phyloP scores from a whole-genome alignment of 2,113 vertebrate genomes.

The Dipodomys ordii region DNA sequence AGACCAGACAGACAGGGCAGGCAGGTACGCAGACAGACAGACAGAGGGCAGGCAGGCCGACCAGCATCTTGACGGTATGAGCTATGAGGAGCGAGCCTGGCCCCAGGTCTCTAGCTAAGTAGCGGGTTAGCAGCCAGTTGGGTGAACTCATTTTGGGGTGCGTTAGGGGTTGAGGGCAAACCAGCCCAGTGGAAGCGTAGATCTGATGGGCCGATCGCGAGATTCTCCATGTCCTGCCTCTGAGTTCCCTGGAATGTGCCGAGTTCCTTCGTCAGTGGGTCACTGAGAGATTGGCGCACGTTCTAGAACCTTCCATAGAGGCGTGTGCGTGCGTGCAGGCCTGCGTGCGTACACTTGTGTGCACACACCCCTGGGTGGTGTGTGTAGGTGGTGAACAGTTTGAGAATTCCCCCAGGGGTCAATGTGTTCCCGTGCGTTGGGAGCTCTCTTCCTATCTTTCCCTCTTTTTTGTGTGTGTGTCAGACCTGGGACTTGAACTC shows the following conservation, averaged over 20 bases:
- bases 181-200: neutral
- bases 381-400: neutral
- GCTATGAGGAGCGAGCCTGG: no score
- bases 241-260: accelerated
- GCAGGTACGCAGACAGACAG: no score
- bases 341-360: accelerated
- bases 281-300: neutral
- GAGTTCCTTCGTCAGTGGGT: neutral
- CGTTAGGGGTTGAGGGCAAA: neutral
- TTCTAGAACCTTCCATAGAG: neutral
- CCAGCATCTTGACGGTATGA: no score
- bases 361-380: no score
- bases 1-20: no score
- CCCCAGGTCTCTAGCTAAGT: no score
- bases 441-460: neutral
- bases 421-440: neutral
- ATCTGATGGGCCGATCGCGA: neutral
- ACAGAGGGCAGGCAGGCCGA: no score
- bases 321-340: accelerated
- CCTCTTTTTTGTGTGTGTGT: neutral
- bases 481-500: no score
- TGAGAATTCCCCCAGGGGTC: neutral
- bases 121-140: neutral
- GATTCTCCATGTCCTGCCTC: neutral
- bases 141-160: neutral